phyloP scores from a whole-genome alignment of 2,113 vertebrate genomes.

The Campylorhamphus procurvoides region DNA sequence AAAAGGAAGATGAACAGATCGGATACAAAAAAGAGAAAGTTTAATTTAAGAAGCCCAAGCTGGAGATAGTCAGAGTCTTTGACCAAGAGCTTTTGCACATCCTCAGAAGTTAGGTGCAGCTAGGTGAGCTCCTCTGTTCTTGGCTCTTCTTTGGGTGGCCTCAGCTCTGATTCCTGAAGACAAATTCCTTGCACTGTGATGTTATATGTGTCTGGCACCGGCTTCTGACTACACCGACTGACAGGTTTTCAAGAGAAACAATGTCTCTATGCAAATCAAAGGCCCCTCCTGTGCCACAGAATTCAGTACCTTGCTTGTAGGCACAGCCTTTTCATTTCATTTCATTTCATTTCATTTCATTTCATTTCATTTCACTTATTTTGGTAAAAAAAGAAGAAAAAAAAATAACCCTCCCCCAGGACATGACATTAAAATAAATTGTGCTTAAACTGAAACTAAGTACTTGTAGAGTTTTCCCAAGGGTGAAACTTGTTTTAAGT shows the following conservation, averaged over 20 bases:
- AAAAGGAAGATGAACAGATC: neutral
- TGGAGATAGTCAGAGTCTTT: neutral
- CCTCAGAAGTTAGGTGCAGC: neutral
- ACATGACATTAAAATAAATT: neutral
- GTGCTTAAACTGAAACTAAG: slow-evolving; percentile 5
- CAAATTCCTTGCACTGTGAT: neutral
- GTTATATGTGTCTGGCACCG: neutral
- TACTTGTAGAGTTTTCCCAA: neutral
- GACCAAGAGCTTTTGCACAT: neutral
- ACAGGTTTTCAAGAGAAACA: neutral
- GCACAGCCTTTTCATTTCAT: neutral
- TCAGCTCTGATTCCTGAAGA: neutral
- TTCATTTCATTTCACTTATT: neutral
- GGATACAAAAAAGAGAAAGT: neutral
- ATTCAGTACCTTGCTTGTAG: neutral
- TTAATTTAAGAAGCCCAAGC: neutral
- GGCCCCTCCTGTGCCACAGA: neutral
- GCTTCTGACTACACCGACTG: neutral
- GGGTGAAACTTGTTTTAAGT: neutral
- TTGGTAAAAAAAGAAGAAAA: neutral
- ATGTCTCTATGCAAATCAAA: neutral
- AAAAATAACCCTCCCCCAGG: neutral
- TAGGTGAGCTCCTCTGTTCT: neutral
- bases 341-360: too few relatives aligned
- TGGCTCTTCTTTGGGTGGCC: neutral